Base-by-base conservation (phyloP, 2,888 invertebrate genomes). In the Halocaridina rubra region DNA sequence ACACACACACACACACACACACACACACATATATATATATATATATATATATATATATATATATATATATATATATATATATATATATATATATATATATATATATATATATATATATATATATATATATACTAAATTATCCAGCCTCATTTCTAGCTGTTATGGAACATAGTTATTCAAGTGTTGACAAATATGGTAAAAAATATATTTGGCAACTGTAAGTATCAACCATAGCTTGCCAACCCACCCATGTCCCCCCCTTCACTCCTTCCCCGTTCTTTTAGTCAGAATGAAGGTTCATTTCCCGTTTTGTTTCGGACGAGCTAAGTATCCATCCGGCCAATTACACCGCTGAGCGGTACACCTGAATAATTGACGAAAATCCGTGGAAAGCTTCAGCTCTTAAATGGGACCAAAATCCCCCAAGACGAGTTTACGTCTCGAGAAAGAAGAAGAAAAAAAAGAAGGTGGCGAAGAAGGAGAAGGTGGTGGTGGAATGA, bases 341-440 rank as follows among this genome's bases (percentile, higher is more conserved):
- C 82, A 82, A 82, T 82, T 82, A 82, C 77, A 71, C 71, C 46
- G 69, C 46, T 77, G 82, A 82, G 77, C 82, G 77, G 77, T 82
- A 82, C 39, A 74, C 77, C 82, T 59, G 32, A 76, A 82, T 82
- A 82, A 82, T 82, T 76, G 76, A 82, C 82, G 82, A 82, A 82
- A 82, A 82, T 71, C 59, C 82, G 76, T 77, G 82, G 76, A 69
- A 53, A 16, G 71, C 39, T n/a, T 69, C 29, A 59, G 77, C 71
- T 77, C 77, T 82, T 82, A 82, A 82, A 82, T 82, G 77, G 19
- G 82, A 82, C 82, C 82, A 82, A n/a, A n/a, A 77, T 82, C 82
- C 82, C 19, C 82, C 76, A n/a, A n/a, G 57, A 59, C 76, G 77
- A 82, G 82, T 82, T 82, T 82, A 82, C 82, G 71, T 82, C 82